Conservation (phyloP, 1,140 invertebrate species). For the Caerostris extrusa region DNA sequence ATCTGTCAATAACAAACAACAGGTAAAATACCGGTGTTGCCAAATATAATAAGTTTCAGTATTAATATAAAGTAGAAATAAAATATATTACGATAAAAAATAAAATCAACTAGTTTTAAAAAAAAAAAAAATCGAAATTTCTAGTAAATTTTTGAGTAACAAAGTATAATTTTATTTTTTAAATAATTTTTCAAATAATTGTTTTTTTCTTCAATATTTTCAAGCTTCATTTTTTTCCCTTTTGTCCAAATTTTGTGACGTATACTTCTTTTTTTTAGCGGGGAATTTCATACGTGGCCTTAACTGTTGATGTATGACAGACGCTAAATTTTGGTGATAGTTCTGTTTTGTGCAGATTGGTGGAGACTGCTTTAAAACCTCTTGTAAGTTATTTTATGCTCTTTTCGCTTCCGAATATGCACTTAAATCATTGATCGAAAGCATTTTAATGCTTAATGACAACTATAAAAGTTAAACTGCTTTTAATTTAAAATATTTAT, state of each 20-base stretch:
- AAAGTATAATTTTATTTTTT: background rate
- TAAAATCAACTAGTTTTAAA: background rate
- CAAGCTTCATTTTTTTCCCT: background rate
- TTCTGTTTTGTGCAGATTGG: conserved; percentile 36
- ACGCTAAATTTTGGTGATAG: conserved; percentile 2
- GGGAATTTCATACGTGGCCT: conserved; percentile 44
- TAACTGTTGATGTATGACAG: conserved; percentile 61
- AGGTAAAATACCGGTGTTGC: conserved; percentile 35
- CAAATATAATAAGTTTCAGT: background rate
- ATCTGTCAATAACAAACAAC: background rate
- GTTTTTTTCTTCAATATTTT: background rate
- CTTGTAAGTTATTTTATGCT: background rate
- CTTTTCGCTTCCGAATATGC: background rate
- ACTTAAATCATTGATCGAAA: no score
- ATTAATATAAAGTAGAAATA: background rate
- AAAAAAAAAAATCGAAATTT: background rate
- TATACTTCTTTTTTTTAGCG: background rate
- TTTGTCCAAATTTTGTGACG: background rate
- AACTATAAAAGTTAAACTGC: no score
- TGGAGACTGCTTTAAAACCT: background rate
- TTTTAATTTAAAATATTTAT: no score
- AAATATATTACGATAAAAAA: background rate
- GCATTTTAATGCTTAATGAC: no score
- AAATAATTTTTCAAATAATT: background rate
- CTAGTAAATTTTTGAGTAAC: background rate